These are phyloP conservation scores for Onychomys leucogaster DNA, from an alignment of 2,797 vertebrate genomes.

Conservation along the genomic window DNA sequence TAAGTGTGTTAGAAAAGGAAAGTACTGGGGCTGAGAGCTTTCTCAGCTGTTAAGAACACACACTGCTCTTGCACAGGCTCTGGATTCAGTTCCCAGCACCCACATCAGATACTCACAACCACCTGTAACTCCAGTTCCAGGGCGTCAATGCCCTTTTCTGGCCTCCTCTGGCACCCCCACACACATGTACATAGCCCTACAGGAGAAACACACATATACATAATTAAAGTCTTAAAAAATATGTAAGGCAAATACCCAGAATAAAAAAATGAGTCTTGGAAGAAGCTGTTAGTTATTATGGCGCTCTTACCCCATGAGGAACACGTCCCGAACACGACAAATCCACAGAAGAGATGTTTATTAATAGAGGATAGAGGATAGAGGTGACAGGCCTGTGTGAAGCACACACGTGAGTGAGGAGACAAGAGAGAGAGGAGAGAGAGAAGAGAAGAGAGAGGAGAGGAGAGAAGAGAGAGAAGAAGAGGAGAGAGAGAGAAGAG, in stretches of 20 bases:
- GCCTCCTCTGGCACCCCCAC: not conserved
- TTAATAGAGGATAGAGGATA: too few relatives aligned
- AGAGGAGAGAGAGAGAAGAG: too few relatives aligned
- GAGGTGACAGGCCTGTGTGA: too few relatives aligned
- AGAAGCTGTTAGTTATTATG: too few relatives aligned
- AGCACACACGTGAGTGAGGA: too few relatives aligned
- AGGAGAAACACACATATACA: not conserved
- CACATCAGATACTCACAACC: not conserved
- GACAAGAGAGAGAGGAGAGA: too few relatives aligned
- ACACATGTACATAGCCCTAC: not conserved
- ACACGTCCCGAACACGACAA: too few relatives aligned
- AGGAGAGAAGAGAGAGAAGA: too few relatives aligned
- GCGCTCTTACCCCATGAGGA: too few relatives aligned
- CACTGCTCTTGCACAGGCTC: not conserved
- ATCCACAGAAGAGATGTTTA: too few relatives aligned
- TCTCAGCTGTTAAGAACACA: not conserved
- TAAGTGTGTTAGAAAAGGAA: not conserved
- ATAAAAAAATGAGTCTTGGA: conserved; percentile 16
- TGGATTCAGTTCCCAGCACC: not conserved
- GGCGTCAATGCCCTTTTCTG: not conserved
- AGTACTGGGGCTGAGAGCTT: not conserved
- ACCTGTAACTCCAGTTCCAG: not conserved
- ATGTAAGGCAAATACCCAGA: not conserved
- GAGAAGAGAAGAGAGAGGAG: too few relatives aligned
- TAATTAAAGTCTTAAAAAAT: not conserved